Evolutionary conservation across 2,113 vertebrate genomes (phyloP).

Genomic region (Aspiorhynchus laticeps): DNA sequence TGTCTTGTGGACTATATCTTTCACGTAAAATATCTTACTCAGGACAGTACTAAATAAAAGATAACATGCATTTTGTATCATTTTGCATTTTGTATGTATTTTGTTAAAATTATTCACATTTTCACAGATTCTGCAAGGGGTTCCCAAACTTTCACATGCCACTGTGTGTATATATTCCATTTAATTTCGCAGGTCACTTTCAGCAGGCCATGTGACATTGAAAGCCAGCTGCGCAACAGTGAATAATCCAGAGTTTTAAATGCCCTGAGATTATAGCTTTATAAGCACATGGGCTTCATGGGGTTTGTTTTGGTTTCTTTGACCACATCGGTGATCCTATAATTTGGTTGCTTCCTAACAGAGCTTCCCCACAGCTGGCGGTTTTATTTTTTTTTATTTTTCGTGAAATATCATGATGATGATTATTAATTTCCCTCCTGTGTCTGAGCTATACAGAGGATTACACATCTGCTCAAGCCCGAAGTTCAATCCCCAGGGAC

Average conservation of each 20-base stretch:
- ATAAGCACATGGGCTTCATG: conserved; percentile 66
- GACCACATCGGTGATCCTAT: conserved; percentile 67
- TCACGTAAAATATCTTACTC: no score
- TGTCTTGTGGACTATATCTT: no score
- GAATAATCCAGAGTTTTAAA: conserved; percentile 71
- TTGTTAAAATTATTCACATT: no score
- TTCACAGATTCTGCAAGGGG: no score
- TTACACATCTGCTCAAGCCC: conserved; percentile 50
- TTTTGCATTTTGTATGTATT: no score
- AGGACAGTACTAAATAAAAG: no score
- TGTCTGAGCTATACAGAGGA: conserved; percentile 46
- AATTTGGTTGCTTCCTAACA: conserved; percentile 50
- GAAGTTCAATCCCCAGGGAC: conserved; percentile 40
- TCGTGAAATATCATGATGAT: conserved; percentile 20
- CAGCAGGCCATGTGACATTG: conserved; percentile 67
- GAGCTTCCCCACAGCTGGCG: conserved; percentile 36
- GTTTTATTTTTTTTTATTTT: conserved; percentile 38
- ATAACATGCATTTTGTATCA: no score
- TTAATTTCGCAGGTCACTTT: neutral
- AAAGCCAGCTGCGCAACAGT: conserved; percentile 70
- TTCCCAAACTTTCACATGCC: no score
- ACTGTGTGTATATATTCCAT: no score
- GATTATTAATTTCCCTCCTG: conserved; percentile 32
- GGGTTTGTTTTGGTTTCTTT: conserved; percentile 71
- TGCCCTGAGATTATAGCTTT: conserved; percentile 29